These are phyloP conservation scores for Chloromyia formosa DNA, from an alignment of 2,888 invertebrate species.

Conservation along the genomic window DNA sequence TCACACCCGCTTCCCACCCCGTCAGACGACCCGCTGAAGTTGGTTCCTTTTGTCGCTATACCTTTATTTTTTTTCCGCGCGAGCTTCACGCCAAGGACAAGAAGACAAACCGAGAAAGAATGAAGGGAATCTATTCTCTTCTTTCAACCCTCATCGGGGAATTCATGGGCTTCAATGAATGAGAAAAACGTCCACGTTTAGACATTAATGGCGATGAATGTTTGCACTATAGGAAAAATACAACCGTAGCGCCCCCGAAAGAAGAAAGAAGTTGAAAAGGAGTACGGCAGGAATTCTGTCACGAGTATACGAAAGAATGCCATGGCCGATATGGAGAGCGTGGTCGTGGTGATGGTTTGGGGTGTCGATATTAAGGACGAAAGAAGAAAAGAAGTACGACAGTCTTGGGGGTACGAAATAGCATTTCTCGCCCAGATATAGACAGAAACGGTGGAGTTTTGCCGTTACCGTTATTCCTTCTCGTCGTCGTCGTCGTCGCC, in stretches of 20 bases:
- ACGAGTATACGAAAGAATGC: slow-evolving; percentile 21
- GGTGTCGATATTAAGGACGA: slow-evolving; percentile 45
- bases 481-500: slow-evolving; percentile 41
- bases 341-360: slow-evolving; percentile 19
- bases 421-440: slow-evolving; percentile 37
- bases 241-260: slow-evolving; percentile 1
- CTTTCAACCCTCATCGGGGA: slow-evolving; percentile 31
- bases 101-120: slow-evolving; percentile 36
- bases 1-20: neutral
- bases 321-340: neutral
- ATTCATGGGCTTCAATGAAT: slow-evolving; percentile 49
- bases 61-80: slow-evolving; percentile 23
- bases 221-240: slow-evolving; percentile 48
- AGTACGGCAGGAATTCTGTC: slow-evolving; percentile 15
- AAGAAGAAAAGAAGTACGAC: slow-evolving; percentile 49
- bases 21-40: neutral
- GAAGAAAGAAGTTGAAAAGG: slow-evolving; percentile 39
- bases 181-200: slow-evolving; percentile 50
- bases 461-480: slow-evolving; percentile 36
- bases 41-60: neutral
- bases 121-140: slow-evolving; percentile 40
- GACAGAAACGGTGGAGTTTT: slow-evolving; percentile 37
- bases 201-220: slow-evolving; percentile 51
- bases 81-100: slow-evolving; percentile 6
- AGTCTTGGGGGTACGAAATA: slow-evolving; percentile 49